Evolutionary conservation across 1,140 invertebrate species (phyloP).

Genomic region (Polypedilum vanderplanki): DNA sequence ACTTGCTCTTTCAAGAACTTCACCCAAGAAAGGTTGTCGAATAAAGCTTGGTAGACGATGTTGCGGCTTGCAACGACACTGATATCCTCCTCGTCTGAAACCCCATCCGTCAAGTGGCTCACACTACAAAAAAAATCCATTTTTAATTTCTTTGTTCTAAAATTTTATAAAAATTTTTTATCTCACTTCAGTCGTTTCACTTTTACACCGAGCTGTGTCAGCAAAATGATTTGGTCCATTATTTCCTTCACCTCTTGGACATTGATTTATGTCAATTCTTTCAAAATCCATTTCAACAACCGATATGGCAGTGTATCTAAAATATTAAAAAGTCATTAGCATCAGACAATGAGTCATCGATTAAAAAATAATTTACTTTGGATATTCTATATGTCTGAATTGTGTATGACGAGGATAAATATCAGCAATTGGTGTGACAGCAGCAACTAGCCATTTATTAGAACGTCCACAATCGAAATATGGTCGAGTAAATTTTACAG

Average conservation of each 20-base stretch:
- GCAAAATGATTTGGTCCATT: slow-evolving; percentile 81
- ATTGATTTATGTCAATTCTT: slow-evolving; percentile 96
- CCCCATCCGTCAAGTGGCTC: slow-evolving; percentile 95
- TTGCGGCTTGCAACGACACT: slow-evolving; percentile 87
- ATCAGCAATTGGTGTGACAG: slow-evolving; percentile 89
- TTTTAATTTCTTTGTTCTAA: background rate
- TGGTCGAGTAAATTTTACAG: slow-evolving; percentile 87
- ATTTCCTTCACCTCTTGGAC: slow-evolving; percentile 83
- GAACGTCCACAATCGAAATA: slow-evolving; percentile 95
- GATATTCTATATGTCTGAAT: slow-evolving; percentile 92
- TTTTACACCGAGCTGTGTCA: slow-evolving; percentile 85
- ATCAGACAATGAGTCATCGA: slow-evolving; percentile 20
- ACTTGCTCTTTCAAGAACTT: slow-evolving; percentile 88
- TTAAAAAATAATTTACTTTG: slow-evolving; percentile 63
- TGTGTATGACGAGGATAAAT: slow-evolving; percentile 91
- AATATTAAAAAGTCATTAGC: slow-evolving; percentile 33
- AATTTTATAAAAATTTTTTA: slow-evolving; percentile 16
- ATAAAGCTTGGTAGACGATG: slow-evolving; percentile 79
- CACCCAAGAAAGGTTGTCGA: slow-evolving; percentile 82
- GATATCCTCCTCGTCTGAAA: slow-evolving; percentile 90
- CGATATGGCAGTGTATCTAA: slow-evolving; percentile 83
- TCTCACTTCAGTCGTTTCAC: slow-evolving; percentile 82
- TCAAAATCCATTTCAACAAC: slow-evolving; percentile 97
- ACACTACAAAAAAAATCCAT: slow-evolving; percentile 57
- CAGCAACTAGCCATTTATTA: slow-evolving; percentile 92